Conservation (phyloP, 1,140 invertebrate genomes). For the Lordiphosa collinella region DNA sequence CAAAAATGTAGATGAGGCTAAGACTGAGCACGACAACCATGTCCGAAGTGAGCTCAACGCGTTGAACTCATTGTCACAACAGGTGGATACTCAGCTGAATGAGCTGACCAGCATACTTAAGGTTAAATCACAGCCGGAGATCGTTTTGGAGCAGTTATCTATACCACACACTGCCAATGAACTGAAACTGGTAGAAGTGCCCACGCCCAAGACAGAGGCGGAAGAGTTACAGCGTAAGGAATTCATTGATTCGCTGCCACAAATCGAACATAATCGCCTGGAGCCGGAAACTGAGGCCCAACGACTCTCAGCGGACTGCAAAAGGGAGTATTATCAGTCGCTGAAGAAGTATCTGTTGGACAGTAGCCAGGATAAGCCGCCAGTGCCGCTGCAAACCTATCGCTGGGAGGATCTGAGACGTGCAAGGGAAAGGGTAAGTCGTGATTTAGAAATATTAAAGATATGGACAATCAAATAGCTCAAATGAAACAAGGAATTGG, state of each 20-base stretch:
- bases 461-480: background rate
- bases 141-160: slow-evolving; percentile 38
- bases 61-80: slow-evolving; percentile 48
- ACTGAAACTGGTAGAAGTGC: slow-evolving; percentile 67
- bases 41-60: slow-evolving; percentile 36
- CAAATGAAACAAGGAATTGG: background rate
- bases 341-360: slow-evolving; percentile 73
- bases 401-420: slow-evolving; percentile 86
- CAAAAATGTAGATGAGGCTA: slow-evolving; percentile 59
- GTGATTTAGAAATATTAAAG: too few relatives aligned
- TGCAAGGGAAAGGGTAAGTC: slow-evolving; percentile 79
- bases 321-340: slow-evolving; percentile 78
- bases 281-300: slow-evolving; percentile 55
- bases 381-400: slow-evolving; percentile 85
- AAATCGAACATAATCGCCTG: slow-evolving; percentile 50
- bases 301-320: slow-evolving; percentile 71
- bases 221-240: slow-evolving; percentile 66
- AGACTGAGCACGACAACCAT: slow-evolving; percentile 38
- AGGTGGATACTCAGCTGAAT: slow-evolving; percentile 68
- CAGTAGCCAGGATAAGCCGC: slow-evolving; percentile 80
- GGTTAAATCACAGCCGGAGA: slow-evolving; percentile 55
- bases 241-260: slow-evolving; percentile 74
- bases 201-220: slow-evolving; percentile 58
- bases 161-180: slow-evolving; percentile 33
- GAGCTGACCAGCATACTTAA: slow-evolving; percentile 74